A percentile compares a stretch with the other conserved stretches of the same genome.
Conservation (phyloP, 2,113 vertebrate genomes). For the Pseudorasbora parva region DNA sequence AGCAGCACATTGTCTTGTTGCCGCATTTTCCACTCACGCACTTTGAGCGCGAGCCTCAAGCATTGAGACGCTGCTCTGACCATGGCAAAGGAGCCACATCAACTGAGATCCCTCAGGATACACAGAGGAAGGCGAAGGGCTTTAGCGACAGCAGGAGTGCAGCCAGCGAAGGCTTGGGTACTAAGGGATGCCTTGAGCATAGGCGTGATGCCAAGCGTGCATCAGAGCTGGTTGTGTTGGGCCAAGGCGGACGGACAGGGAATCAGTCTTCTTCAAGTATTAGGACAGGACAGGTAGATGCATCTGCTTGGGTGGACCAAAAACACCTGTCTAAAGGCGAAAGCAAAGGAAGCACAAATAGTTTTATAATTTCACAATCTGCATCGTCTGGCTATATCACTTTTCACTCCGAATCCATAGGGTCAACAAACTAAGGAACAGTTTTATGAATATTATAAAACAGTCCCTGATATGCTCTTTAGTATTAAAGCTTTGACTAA, state of each 20-base stretch:
- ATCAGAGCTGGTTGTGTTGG: constrained; percentile 55
- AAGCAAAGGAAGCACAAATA: constrained; percentile 82
- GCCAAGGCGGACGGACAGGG: constrained; percentile 57
- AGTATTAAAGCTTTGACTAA: constrained; percentile 48
- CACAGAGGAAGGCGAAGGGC: constrained; percentile 58
- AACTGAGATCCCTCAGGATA: constrained; percentile 58
- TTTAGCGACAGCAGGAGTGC: constrained; percentile 28
- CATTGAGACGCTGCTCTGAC: constrained; percentile 72
- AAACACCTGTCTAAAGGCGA: constrained; percentile 72
- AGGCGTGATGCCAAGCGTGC: constrained; percentile 50
- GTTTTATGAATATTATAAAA: constrained; percentile 45
- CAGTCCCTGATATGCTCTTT: constrained; percentile 47
- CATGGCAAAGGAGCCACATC: constrained; percentile 66
- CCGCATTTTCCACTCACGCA: constrained; percentile 82
- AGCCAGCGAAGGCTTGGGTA: constrained; percentile 46
- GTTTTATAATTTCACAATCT: constrained; percentile 86
- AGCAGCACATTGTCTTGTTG: constrained; percentile 66
- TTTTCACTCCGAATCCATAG: constrained; percentile 83
- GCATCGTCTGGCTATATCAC: constrained; percentile 84
- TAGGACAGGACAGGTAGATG: constrained; percentile 65
- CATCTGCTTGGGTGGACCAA: constrained; percentile 69
- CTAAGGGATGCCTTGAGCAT: constrained; percentile 5
- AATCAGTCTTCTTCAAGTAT: constrained; percentile 59
- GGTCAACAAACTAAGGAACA: constrained; percentile 76
- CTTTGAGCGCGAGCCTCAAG: constrained; percentile 86